Evolutionary conservation across 1,140 invertebrate genomes (phyloP).

Genomic region (Bombus superbus): DNA sequence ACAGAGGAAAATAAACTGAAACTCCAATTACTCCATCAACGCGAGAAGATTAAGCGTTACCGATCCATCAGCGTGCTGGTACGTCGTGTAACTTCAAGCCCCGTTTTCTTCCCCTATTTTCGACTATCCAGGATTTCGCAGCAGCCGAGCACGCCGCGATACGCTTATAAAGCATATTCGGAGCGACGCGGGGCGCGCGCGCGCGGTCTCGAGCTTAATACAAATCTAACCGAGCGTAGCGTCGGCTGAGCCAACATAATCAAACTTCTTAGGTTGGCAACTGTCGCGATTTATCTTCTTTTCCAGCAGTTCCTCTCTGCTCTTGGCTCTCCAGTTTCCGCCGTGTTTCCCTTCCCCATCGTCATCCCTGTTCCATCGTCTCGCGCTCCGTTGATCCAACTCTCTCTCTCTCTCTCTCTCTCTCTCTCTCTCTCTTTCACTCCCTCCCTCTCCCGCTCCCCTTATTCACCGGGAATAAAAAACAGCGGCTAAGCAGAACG

Average conservation of each 20-base stretch:
- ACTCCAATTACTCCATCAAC: conserved; percentile 7
- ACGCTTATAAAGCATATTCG: conserved; percentile 49
- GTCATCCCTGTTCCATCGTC: conserved; percentile 10
- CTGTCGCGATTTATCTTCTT: conserved; percentile 56
- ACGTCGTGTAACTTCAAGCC: conserved; percentile 13
- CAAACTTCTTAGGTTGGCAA: conserved; percentile 54
- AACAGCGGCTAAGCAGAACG: conserved; percentile 64
- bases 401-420: background rate
- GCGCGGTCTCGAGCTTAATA: conserved; percentile 24
- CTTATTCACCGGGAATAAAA: conserved; percentile 54
- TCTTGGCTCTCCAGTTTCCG: conserved; percentile 48
- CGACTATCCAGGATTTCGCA: background rate
- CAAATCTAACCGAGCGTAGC: conserved; percentile 50
- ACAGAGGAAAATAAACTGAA: background rate
- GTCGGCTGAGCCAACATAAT: conserved; percentile 46
- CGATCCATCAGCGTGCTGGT: conserved; percentile 10
- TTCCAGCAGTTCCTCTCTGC: conserved; percentile 34
- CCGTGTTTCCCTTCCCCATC: conserved; percentile 27
- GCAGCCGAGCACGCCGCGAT: conserved; percentile 2
- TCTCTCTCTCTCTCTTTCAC: too few species aligned
- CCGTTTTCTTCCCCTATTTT: conserved; percentile 8
- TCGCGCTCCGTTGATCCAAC: background rate
- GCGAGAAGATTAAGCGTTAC: conserved; percentile 15
- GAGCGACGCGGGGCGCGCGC: background rate
- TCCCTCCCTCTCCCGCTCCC: background rate